A percentile compares a stretch with the other conserved stretches of the same genome.
Evolutionary conservation across 2,888 invertebrate genomes (phyloP).

Genomic region (Melitaea athalia): DNA sequence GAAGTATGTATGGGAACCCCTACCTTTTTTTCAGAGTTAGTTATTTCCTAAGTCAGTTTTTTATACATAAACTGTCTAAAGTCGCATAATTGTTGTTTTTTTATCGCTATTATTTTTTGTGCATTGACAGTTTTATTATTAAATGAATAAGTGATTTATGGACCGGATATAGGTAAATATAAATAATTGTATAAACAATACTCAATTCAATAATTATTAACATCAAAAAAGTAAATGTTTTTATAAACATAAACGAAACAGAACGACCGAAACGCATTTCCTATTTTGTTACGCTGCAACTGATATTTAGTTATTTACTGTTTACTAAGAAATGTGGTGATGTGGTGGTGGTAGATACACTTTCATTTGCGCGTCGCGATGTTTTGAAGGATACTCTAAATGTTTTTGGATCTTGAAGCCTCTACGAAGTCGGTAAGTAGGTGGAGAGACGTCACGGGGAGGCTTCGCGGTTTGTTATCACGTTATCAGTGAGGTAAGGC

Average conservation of each 20-base stretch:
- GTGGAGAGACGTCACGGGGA: not conserved
- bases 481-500: slow-evolving; percentile 59
- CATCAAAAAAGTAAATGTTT: not conserved
- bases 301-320: not conserved
- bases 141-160: not conserved
- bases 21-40: too few species aligned
- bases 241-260: not conserved
- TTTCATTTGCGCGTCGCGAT: not conserved
- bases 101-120: too few species aligned
- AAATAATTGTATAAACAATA: not conserved
- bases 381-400: too few species aligned
- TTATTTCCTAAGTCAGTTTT: too few species aligned
- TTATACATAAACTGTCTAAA: too few species aligned
- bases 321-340: not conserved
- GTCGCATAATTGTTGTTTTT: too few species aligned
- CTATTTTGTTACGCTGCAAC: not conserved
- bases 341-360: too few species aligned
- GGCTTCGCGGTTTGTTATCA: slow-evolving; percentile 37
- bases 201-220: not conserved
- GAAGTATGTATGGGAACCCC: too few species aligned
- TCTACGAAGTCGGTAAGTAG: not conserved
- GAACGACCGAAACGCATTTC: slow-evolving; percentile 3
- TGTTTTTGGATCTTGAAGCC: not conserved
- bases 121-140: too few species aligned
- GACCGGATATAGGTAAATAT: slow-evolving; percentile 1